These are phyloP conservation scores for Oscarella lobularis DNA, from an alignment of 37 sponge, comb jelly and placozoan genomes.

Conservation along the genomic window DNA sequence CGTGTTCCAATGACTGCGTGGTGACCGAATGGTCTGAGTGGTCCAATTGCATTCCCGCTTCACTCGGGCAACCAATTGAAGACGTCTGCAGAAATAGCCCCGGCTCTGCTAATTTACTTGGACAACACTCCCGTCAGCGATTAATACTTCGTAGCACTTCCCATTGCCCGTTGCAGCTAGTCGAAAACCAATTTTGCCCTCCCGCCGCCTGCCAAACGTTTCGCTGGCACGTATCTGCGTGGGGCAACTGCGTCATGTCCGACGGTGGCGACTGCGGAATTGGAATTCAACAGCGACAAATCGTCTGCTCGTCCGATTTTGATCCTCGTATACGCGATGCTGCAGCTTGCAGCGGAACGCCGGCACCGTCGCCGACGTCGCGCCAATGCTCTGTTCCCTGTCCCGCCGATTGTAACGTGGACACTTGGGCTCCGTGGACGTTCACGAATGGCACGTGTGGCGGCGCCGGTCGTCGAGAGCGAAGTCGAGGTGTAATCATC, in stretches of 20 bases:
- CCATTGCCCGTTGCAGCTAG: neutral
- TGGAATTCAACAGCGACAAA: neutral
- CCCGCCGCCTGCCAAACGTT: neutral
- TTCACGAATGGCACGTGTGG: neutral
- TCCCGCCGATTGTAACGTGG: neutral
- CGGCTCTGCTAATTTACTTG: neutral
- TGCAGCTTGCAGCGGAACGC: neutral
- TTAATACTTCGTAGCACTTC: neutral
- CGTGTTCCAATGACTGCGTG: neutral
- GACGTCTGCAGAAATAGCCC: neutral
- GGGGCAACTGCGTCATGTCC: neutral
- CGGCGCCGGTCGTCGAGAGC: neutral
- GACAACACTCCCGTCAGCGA: neutral
- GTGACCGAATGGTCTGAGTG: neutral
- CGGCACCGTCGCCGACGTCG: neutral
- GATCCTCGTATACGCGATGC: neutral
- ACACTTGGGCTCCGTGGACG: neutral
- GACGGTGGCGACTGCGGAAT: neutral
- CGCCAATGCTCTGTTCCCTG: neutral
- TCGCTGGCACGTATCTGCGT: neutral
- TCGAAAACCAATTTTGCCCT: neutral
- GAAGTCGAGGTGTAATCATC: neutral
- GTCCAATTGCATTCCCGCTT: neutral
- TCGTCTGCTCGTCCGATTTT: neutral
- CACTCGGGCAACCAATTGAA: no score